phyloP scores from a whole-genome alignment of 2,888 invertebrate species.

The Agrotis ipsilon region DNA sequence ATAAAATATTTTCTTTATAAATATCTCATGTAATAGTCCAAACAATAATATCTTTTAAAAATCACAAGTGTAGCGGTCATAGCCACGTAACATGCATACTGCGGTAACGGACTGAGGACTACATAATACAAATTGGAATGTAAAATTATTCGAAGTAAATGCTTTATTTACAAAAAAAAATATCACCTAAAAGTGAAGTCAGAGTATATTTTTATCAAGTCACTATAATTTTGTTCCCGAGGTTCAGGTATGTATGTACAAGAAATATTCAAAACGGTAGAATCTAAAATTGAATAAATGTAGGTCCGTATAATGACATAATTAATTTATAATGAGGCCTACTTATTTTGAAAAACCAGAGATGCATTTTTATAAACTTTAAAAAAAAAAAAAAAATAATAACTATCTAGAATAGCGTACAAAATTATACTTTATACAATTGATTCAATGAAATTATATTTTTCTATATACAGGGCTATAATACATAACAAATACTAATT shows the following conservation, averaged over 20 bases:
- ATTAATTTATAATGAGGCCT: constrained; percentile 52
- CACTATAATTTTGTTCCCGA: constrained; percentile 82
- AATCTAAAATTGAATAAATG: constrained; percentile 53
- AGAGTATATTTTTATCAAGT: constrained; percentile 75
- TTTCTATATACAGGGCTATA: constrained; percentile 5
- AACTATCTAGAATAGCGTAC: background rate
- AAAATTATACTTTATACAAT: constrained; percentile 7
- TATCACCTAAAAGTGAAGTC: constrained; percentile 69
- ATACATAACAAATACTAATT: constrained; percentile 26
- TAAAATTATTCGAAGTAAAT: constrained; percentile 81
- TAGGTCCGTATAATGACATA: constrained; percentile 56
- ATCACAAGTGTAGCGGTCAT: constrained; percentile 58
- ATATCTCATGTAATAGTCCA: constrained; percentile 23
- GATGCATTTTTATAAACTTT: constrained; percentile 54
- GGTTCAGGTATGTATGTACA: constrained; percentile 65
- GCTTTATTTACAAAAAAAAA: constrained; percentile 77
- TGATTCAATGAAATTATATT: background rate
- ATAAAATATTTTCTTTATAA: background rate
- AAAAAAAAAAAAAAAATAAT: constrained; percentile 8
- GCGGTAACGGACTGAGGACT: constrained; percentile 76
- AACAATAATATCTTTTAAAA: constrained; percentile 20
- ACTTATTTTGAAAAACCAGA: constrained; percentile 34
- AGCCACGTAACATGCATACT: constrained; percentile 46
- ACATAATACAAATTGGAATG: constrained; percentile 83
- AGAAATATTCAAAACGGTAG: constrained; percentile 49